Evolutionary conservation across 2,888 invertebrate genomes (phyloP).

Genomic region (Vesta saturnalis): DNA sequence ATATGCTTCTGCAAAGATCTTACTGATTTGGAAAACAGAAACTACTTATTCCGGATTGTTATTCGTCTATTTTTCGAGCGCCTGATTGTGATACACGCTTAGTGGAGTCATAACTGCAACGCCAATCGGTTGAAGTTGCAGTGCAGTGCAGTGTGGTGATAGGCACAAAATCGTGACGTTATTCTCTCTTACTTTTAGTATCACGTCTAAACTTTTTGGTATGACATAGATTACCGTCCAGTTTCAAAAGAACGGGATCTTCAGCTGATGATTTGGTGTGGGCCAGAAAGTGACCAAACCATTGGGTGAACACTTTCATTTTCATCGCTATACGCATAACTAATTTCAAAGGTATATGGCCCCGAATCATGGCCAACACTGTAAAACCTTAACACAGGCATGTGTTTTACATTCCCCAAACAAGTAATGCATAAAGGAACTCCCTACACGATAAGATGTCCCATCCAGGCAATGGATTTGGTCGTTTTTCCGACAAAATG

Average conservation of each 20-base stretch:
- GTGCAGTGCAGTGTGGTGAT: background rate
- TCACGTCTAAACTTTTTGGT: conserved; percentile 52
- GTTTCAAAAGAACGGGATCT: conserved; percentile 50
- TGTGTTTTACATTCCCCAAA: too few species aligned
- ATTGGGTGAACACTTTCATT: conserved; percentile 50
- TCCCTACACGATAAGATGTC: too few species aligned
- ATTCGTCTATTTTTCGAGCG: background rate
- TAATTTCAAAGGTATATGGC: too few species aligned
- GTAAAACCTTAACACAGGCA: too few species aligned
- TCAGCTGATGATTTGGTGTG: conserved; percentile 48
- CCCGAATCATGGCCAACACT: too few species aligned
- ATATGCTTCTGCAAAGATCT: too few species aligned
- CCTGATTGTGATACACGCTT: background rate
- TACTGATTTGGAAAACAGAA: too few species aligned
- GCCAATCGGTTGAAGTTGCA: background rate
- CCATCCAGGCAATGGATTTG: too few species aligned
- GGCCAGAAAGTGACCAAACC: conserved; percentile 57
- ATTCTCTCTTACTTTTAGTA: conserved; percentile 41
- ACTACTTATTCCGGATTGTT: background rate
- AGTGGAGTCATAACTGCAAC: background rate
- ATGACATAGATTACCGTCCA: conserved; percentile 54
- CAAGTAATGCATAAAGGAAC: too few species aligned
- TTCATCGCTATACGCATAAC: too few species aligned
- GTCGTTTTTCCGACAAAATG: too few species aligned
- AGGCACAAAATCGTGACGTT: background rate